A percentile compares a stretch with the other conserved stretches of the same genome.
Conservation (phyloP, 1,140 invertebrate species). For the Brachionus manjavacas region DNA sequence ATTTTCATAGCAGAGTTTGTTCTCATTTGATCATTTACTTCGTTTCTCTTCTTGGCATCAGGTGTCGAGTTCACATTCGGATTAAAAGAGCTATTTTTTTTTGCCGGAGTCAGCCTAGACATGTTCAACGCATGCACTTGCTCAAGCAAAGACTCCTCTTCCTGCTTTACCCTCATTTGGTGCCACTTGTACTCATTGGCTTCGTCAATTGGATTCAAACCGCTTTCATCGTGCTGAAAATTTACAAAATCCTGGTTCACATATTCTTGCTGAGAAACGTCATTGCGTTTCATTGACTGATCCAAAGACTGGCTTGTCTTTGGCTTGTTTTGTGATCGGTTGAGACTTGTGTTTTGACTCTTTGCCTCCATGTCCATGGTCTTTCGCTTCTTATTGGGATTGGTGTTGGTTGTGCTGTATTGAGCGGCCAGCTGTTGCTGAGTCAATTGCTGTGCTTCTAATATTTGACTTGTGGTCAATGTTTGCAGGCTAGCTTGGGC, state of each 20-base stretch:
- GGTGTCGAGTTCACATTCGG: background rate
- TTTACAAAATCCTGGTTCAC: background rate
- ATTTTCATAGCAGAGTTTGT: slow-evolving; percentile 30
- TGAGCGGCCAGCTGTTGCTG: background rate
- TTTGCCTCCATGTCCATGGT: background rate
- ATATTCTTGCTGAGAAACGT: background rate
- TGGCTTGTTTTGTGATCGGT: slow-evolving; percentile 6
- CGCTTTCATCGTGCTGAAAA: background rate
- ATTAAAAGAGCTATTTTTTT: background rate
- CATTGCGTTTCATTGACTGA: slow-evolving; percentile 12
- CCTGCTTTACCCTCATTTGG: slow-evolving; percentile 7
- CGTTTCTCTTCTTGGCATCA: background rate
- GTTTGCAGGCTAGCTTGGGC: slow-evolving; percentile 1
- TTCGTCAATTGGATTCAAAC: background rate
- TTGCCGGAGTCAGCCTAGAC: background rate
- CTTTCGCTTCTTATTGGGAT: slow-evolving; percentile 19
- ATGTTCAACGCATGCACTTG: slow-evolving; percentile 1
- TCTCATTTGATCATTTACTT: background rate
- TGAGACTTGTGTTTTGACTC: background rate
- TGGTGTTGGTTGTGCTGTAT: background rate
- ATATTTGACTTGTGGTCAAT: background rate
- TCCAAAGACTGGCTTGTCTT: background rate
- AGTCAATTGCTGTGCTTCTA: background rate
- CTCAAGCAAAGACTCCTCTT: slow-evolving; percentile 14
- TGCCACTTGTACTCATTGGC: slow-evolving; percentile 26